phyloP scores from a whole-genome alignment of 1,140 invertebrate genomes.

The Probaryconus sp. region DNA sequence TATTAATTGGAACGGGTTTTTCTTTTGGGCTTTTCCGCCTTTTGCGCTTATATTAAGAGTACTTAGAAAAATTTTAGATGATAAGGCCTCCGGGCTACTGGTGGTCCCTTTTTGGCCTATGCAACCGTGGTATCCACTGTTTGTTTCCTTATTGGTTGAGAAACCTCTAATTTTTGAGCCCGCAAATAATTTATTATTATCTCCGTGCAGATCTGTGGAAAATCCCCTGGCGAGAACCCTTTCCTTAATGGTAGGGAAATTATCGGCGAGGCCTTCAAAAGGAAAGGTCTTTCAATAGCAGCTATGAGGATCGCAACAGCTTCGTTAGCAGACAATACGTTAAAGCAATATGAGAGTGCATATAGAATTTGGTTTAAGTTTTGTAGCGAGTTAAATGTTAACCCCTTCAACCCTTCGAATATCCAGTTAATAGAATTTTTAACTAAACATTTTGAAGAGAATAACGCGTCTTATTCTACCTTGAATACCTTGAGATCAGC shows the following conservation, averaged over 20 bases:
- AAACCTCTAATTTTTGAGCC: constrained; percentile 1
- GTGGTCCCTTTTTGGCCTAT: constrained; percentile 7
- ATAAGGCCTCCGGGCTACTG: constrained; percentile 24
- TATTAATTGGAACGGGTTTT: constrained; percentile 44
- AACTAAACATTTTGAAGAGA: no score
- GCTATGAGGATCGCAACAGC: not conserved
- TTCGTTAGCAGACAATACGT: not conserved
- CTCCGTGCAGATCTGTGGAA: not conserved
- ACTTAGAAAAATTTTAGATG: constrained; percentile 42
- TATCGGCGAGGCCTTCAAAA: constrained; percentile 3
- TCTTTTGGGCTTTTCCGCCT: constrained; percentile 64
- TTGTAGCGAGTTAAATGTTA: not conserved
- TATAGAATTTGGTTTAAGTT: not conserved
- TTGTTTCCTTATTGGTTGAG: not conserved
- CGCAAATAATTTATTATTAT: constrained; percentile 3
- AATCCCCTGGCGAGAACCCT: not conserved
- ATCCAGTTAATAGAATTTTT: no score
- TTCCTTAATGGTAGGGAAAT: constrained; percentile 19
- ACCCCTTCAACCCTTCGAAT: no score
- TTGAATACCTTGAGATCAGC: no score
- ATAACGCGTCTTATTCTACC: no score
- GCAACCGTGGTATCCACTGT: constrained; percentile 33
- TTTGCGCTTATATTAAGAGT: constrained; percentile 51
- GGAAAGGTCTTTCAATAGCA: not conserved
- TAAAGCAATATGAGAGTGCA: not conserved